Base-by-base conservation (phyloP, 2,113 vertebrate genomes). In the Manacus vitellinus region DNA sequence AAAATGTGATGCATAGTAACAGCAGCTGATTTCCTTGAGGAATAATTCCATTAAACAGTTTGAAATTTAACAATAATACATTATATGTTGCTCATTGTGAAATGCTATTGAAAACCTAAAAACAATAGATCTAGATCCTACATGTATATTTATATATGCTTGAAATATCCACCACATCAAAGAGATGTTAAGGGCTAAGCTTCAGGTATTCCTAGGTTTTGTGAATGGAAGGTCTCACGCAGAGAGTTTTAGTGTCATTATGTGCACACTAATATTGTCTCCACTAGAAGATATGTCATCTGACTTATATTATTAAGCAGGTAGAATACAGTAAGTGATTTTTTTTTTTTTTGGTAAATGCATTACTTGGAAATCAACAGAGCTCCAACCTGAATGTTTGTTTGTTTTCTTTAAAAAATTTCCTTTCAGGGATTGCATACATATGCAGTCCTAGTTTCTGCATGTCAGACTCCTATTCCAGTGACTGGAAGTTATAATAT, bases 1-100 rank as follows among this genome's bases (percentile, higher is more conserved):
- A 91, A 88, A 88, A 94, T 72, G 46, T 71, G 63, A 88, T 96
- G 51, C 83, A 88, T 77, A 92, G 51, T 66, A 94, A 67, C 31
- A 80, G 21, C 37, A 80, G 12, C 44, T 77, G 33, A 94, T 80
- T 92, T 96, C 83, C 79, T 92, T 80, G 59, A 91, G 79, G 79
- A 94, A 74, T 67, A 88, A 89, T 92, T 83, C 47, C 8, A 63
- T 46, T 2, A 10, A 83, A 94, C 35, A 5, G 8, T 21, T 70
- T 70, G 39, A 62, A 76, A 92, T 86, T 71, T 51, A 51, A 80
- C 86, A 68, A 61, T 39, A 59, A 56, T 73, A 54, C 14, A 3
- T 63, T 58, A 24, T 3, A 47, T 56, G 7, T 55, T 91, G 11
- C 9, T 76, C 73, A 85, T 46, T 85, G 4, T 58, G 15, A 90